phyloP scores from a whole-genome alignment of 2,888 invertebrate species.

The Tenodera sinensis region DNA sequence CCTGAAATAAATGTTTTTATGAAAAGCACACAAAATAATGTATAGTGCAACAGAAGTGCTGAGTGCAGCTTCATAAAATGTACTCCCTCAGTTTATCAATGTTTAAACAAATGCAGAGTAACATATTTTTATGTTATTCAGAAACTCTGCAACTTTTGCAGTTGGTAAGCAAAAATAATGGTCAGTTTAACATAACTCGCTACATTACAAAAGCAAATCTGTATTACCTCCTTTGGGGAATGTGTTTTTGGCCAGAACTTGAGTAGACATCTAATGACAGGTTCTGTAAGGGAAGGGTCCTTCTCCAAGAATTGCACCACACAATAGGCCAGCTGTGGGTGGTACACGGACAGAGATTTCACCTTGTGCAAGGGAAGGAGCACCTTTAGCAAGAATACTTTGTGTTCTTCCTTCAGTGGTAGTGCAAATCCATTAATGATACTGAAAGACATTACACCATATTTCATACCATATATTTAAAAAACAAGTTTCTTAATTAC shows the following conservation, averaged over 20 bases:
- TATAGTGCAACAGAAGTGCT: too few species aligned
- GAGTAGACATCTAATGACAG: conserved; percentile 87
- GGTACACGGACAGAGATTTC: conserved; percentile 92
- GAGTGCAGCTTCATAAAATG: too few species aligned
- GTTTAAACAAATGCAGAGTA: too few species aligned
- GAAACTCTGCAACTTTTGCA: too few species aligned
- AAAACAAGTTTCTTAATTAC: too few species aligned
- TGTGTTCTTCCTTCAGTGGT: conserved; percentile 97
- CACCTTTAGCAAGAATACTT: conserved; percentile 89
- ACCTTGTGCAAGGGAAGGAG: conserved; percentile 95
- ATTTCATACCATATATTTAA: too few species aligned
- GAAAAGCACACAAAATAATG: too few species aligned
- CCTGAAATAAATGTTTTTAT: too few species aligned
- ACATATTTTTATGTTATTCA: not conserved
- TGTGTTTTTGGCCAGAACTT: conserved; percentile 99
- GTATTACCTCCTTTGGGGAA: conserved; percentile 84
- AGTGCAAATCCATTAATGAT: conserved; percentile 98
- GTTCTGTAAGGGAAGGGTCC: conserved; percentile 92
- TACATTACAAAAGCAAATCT: not conserved
- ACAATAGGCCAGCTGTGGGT: conserved; percentile 97
- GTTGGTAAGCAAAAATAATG: too few species aligned
- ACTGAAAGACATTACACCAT: conserved; percentile 49
- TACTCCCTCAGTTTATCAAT: too few species aligned
- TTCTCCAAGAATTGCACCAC: conserved; percentile 98
- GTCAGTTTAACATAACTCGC: too few species aligned